These are phyloP conservation scores for Ophion slaviceki DNA, from an alignment of 2,888 invertebrate species.

Conservation along the genomic window DNA sequence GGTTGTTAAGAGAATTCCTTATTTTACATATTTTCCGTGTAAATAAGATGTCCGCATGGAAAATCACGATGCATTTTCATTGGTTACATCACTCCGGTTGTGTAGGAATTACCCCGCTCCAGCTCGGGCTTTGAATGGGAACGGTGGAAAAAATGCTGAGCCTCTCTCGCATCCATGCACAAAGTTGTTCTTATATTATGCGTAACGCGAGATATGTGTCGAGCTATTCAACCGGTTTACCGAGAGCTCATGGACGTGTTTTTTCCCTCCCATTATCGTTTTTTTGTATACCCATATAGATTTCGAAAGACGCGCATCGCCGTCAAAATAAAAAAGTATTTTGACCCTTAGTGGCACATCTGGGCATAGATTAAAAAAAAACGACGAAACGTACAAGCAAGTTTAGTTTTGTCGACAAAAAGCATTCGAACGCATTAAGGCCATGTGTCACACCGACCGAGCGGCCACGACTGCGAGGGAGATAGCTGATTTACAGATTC, in stretches of 20 bases:
- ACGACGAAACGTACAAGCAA: no score
- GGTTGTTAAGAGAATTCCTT: no score
- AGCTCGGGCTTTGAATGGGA: conserved; percentile 14
- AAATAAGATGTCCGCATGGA: conserved; percentile 36
- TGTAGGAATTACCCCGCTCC: background rate
- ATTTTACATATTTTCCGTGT: conserved; percentile 1
- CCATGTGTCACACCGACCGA: no score
- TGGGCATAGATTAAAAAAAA: background rate
- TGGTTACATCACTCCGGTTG: conserved; percentile 32
- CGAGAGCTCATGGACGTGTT: conserved; percentile 32
- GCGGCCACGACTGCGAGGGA: no score
- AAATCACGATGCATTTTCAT: conserved; percentile 48
- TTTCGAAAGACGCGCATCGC: conserved; percentile 1
- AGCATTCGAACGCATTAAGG: no score
- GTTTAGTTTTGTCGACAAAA: no score
- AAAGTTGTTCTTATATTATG: conserved; percentile 28
- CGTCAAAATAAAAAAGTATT: background rate
- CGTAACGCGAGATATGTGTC: conserved; percentile 38
- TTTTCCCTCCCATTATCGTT: conserved; percentile 22
- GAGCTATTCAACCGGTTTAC: conserved; percentile 62
- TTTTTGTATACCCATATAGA: conserved; percentile 1
- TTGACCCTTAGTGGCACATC: background rate
- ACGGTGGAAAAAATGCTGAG: conserved; percentile 47
- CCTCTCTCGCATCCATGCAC: conserved; percentile 13
- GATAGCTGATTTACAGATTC: no score